Evolutionary conservation across 1,140 invertebrate species (phyloP).

Genomic region (Brachystomella parvula): DNA sequence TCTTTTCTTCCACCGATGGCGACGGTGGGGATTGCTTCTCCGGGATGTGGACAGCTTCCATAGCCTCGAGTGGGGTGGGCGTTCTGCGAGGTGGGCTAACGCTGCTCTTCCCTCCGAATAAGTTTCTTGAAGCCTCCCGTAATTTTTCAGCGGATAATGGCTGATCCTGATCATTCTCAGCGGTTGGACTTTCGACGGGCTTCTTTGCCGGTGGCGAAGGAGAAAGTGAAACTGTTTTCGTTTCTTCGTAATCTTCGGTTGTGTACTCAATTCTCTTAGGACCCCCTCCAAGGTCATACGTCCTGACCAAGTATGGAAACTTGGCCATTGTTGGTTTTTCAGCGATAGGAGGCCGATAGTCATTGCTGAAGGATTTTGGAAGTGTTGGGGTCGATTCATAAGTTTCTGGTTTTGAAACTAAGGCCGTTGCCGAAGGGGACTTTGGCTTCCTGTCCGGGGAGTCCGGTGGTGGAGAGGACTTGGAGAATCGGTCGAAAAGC

Average conservation of each 20-base stretch:
- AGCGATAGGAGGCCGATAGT: background rate
- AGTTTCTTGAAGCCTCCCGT: background rate
- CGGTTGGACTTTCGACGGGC: background rate
- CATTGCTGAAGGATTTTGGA: background rate
- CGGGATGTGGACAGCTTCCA: background rate
- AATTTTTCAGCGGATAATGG: background rate
- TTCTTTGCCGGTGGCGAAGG: background rate
- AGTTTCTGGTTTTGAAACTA: background rate
- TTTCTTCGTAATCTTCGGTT: slow-evolving; percentile 1
- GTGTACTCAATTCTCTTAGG: background rate
- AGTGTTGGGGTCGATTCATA: background rate
- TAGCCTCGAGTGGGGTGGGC: background rate
- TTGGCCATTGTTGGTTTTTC: background rate
- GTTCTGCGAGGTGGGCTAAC: background rate
- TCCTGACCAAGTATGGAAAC: background rate
- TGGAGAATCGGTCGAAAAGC: slow-evolving; percentile 21
- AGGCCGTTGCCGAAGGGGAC: background rate
- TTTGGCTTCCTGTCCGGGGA: background rate
- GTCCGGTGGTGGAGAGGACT: background rate
- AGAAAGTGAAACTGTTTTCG: background rate
- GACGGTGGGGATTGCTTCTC: too few relatives aligned
- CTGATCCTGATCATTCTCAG: slow-evolving; percentile 2
- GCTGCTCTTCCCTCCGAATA: background rate
- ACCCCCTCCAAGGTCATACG: background rate
- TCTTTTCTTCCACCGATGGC: background rate